Percentiles rank a stretch among this genome's conserved stretches.
Conservation (phyloP, 2,797 vertebrate genomes). For the Xenentodon cancila region DNA sequence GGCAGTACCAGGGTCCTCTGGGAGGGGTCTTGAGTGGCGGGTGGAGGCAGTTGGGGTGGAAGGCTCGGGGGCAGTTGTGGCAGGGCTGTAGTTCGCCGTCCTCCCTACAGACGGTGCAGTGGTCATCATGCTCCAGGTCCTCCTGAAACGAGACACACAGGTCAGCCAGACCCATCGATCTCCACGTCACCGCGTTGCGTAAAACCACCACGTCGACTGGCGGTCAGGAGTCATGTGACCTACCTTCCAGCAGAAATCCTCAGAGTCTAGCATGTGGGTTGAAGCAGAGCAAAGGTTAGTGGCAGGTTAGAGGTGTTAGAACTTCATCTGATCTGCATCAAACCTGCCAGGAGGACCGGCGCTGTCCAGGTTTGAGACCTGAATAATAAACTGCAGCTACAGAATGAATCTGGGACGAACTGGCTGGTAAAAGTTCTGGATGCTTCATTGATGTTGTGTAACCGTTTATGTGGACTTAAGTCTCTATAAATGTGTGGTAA, state of each 20-base stretch:
- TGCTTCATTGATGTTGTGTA: no score
- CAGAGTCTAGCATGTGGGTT: conserved; percentile 89
- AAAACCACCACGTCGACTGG: no score
- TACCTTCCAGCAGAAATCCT: conserved; percentile 96
- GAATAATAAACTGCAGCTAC: no score
- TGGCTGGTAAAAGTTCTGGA: no score
- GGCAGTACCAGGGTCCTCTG: conserved; percentile 93
- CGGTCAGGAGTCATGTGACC: conserved; percentile 56
- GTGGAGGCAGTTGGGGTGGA: conserved; percentile 93
- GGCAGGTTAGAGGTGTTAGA: conserved; percentile 53
- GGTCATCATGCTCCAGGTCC: conserved; percentile 88
- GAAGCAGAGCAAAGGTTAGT: conserved; percentile 92
- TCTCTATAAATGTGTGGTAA: no score
- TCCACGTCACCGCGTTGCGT: no score
- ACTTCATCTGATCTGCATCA: no score
- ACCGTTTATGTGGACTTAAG: no score
- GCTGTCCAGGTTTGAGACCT: no score
- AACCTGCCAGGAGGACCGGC: no score
- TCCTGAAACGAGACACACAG: conserved; percentile 73
- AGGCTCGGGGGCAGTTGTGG: conserved; percentile 90
- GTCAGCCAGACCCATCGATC: neutral
- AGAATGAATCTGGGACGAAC: no score
- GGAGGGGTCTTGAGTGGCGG: conserved; percentile 88
- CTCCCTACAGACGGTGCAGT: conserved; percentile 88
- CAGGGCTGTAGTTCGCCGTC: conserved; percentile 90